Evolutionary conservation across 2,888 invertebrate genomes (phyloP).

Genomic region (Diploptera punctata): DNA sequence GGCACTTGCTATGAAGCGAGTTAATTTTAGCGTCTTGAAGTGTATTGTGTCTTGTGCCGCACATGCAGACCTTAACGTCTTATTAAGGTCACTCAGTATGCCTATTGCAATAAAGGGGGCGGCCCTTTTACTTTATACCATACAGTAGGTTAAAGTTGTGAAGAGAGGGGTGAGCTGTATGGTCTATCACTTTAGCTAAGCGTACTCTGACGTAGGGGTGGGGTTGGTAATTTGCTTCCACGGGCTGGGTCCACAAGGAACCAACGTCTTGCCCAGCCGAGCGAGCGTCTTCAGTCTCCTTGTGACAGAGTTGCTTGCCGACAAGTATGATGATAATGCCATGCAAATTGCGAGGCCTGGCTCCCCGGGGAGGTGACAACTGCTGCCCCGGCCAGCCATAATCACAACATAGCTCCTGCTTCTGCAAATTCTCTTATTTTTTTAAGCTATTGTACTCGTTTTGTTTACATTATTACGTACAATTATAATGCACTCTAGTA

Average conservation of each 20-base stretch:
- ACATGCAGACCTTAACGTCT: neutral
- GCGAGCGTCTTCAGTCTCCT: neutral
- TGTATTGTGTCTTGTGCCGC: neutral
- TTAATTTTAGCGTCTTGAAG: neutral
- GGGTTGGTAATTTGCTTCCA: constrained; percentile 26
- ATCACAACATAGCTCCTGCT: too few relatives aligned
- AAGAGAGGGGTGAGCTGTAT: neutral
- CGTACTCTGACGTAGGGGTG: neutral
- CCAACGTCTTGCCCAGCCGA: constrained; percentile 19
- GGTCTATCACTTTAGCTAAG: constrained; percentile 30
- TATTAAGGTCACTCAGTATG: constrained; percentile 27
- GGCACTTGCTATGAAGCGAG: neutral
- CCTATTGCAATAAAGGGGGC: constrained; percentile 18
- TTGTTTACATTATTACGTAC: too few relatives aligned
- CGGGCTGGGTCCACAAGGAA: constrained; percentile 23
- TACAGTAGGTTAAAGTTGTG: constrained; percentile 21
- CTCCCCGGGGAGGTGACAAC: neutral
- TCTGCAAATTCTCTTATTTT: too few relatives aligned
- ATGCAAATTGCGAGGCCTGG: constrained; percentile 15
- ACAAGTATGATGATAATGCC: constrained; percentile 12
- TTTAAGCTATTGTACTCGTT: too few relatives aligned
- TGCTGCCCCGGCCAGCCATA: too few relatives aligned
- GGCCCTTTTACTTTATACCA: constrained; percentile 21
- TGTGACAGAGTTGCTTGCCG: neutral
- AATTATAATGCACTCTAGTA: too few relatives aligned